phyloP scores from a whole-genome alignment of 2,113 vertebrate genomes.

The Dendrocopos noguchii region DNA sequence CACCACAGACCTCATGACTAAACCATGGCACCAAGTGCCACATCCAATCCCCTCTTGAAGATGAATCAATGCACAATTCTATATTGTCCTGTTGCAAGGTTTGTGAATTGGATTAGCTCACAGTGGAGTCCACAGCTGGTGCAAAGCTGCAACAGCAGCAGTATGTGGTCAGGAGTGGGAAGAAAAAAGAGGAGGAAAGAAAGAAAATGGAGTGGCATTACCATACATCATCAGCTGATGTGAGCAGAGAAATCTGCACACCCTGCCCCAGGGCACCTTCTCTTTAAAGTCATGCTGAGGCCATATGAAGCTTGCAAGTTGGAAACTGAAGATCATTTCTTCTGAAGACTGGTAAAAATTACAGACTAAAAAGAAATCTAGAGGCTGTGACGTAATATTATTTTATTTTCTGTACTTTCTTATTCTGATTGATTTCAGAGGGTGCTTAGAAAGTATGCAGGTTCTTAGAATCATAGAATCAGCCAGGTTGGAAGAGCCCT shows the following conservation, averaged over 20 bases:
- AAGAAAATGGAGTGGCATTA: background rate
- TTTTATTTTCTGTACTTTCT: background rate
- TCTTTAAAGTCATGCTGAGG: background rate
- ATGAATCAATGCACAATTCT: background rate
- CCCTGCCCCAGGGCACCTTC: background rate
- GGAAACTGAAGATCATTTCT: background rate
- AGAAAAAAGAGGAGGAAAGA: background rate
- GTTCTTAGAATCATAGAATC: too few relatives aligned
- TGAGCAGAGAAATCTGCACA: background rate
- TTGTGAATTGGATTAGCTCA: background rate
- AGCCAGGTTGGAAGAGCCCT: too few relatives aligned
- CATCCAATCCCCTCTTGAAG: too few relatives aligned
- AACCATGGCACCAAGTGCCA: too few relatives aligned
- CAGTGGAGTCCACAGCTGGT: background rate
- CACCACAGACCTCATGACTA: too few relatives aligned
- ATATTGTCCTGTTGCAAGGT: background rate
- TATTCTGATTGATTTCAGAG: background rate
- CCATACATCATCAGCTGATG: fast-evolving
- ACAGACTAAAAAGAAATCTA: background rate
- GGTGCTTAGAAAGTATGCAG: background rate
- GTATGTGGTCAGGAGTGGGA: background rate
- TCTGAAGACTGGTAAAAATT: background rate
- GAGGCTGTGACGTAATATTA: background rate
- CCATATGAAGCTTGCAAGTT: background rate
- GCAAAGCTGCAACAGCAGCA: background rate